A percentile compares a stretch with the other conserved stretches of the same genome.
phyloP scores from a whole-genome alignment of 2,113 vertebrate species.

The Dissostichus mawsoni region DNA sequence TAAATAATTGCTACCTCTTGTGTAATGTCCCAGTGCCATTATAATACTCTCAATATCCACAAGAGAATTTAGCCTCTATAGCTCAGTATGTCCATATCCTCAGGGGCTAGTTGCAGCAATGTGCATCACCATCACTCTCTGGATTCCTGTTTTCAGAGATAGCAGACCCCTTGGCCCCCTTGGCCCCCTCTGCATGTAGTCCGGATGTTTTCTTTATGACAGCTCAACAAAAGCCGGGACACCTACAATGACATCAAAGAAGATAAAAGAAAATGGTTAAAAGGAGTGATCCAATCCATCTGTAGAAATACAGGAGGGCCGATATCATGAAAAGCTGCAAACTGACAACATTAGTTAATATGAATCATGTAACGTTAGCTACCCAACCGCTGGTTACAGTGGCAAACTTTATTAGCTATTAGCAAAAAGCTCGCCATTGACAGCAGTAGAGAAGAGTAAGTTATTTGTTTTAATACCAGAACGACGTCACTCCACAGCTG shows the following conservation, averaged over 20 bases:
- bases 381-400: fast-evolving
- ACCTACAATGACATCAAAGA: constrained; percentile 31
- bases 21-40: constrained; percentile 39
- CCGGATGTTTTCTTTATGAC: constrained; percentile 21
- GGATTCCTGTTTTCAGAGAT: not conserved
- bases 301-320: not conserved
- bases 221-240: constrained; percentile 1
- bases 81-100: not conserved
- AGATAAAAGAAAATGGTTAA: not conserved
- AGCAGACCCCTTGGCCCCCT: not conserved
- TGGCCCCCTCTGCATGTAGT: not conserved
- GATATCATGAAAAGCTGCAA: not conserved
- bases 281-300: not conserved
- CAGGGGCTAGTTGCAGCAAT: not conserved
- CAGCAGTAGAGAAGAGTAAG: fast-evolving
- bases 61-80: not conserved
- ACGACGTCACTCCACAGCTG: not conserved
- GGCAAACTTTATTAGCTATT: too few relatives aligned
- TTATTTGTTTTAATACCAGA: constrained; percentile 15
- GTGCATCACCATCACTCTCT: too few relatives aligned
- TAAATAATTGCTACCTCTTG: constrained; percentile 7
- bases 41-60: constrained; percentile 10
- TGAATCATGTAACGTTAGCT: not conserved
- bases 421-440: not conserved
- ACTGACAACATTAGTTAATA: not conserved